Evolutionary conservation across 37 sponge, comb jelly and placozoan genomes (phyloP).

Genomic region (Tethya wilhelma): DNA sequence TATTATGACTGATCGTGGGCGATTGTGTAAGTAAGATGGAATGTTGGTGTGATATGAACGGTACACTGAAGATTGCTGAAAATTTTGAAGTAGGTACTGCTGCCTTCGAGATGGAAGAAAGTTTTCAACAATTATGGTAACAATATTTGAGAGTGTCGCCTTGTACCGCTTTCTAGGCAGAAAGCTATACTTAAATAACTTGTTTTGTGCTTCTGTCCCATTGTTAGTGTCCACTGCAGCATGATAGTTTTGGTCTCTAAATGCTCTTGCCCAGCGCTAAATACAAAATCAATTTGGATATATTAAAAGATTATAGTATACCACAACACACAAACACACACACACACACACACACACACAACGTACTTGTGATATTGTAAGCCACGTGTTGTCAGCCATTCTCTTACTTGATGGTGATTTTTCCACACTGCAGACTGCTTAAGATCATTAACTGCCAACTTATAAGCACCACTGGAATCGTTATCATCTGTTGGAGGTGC

Average conservation of each 20-base stretch:
- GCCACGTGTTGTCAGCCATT: too few relatives aligned
- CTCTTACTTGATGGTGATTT: too few relatives aligned
- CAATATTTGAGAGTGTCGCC: not conserved
- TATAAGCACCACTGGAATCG: too few relatives aligned
- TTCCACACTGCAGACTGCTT: too few relatives aligned
- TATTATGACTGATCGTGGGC: not conserved
- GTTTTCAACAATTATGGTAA: not conserved
- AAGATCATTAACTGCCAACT: too few relatives aligned
- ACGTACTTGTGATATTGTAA: too few relatives aligned
- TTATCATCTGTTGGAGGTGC: too few relatives aligned
- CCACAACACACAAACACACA: too few relatives aligned
- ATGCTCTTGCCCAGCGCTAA: too few relatives aligned
- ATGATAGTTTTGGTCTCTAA: not conserved
- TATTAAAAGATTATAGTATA: too few relatives aligned
- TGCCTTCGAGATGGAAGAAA: not conserved
- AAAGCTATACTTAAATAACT: not conserved
- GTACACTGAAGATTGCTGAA: not conserved
- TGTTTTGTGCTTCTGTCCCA: conserved; percentile 5
- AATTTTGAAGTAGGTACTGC: conserved; percentile 1
- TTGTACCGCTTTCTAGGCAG: not conserved
- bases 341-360: too few relatives aligned
- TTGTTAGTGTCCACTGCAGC: conserved; percentile 2
- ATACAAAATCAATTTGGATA: too few relatives aligned
- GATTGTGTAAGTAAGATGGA: not conserved
- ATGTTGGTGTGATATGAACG: not conserved